Evolutionary conservation across 1,140 invertebrate species (phyloP).

Genomic region (Monomorium pharaonis): DNA sequence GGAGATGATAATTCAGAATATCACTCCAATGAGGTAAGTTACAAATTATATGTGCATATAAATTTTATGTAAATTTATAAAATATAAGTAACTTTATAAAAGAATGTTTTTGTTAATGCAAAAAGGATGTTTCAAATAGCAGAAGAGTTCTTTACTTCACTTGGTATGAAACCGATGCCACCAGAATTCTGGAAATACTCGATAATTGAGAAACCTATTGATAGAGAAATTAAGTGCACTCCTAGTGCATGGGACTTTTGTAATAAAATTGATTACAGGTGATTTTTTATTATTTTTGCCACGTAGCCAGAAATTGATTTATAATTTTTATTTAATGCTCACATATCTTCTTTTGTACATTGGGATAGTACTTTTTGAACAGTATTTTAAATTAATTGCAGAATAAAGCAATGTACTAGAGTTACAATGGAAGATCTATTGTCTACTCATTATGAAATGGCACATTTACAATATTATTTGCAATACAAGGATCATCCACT

Average conservation of each 20-base stretch:
- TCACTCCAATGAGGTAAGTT: constrained; percentile 88
- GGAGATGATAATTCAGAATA: constrained; percentile 91
- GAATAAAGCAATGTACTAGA: constrained; percentile 96
- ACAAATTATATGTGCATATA: too few relatives aligned
- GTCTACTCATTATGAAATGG: constrained; percentile 94
- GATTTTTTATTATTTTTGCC: constrained; percentile 32
- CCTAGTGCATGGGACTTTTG: constrained; percentile 96
- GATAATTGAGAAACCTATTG: constrained; percentile 89
- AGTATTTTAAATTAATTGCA: constrained; percentile 78
- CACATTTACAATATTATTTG: constrained; percentile 93
- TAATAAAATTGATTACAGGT: constrained; percentile 93
- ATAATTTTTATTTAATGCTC: not conserved
- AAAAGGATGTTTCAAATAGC: constrained; percentile 91
- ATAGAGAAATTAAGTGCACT: constrained; percentile 92
- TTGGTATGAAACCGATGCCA: constrained; percentile 91
- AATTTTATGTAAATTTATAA: not conserved
- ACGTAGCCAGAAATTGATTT: not conserved
- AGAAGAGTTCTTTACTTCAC: constrained; percentile 92
- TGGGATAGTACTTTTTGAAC: too few relatives aligned
- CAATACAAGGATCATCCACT: constrained; percentile 91
- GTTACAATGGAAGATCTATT: constrained; percentile 92
- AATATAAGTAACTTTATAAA: constrained; percentile 37
- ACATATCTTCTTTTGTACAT: not conserved
- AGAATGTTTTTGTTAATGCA: constrained; percentile 58
- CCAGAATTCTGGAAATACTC: constrained; percentile 93